Percentiles rank a stretch among this genome's conserved stretches.
These are phyloP conservation scores for Zygothrica quintamaculata DNA, from an alignment of 2,888 invertebrate genomes.

Conservation along the genomic window DNA sequence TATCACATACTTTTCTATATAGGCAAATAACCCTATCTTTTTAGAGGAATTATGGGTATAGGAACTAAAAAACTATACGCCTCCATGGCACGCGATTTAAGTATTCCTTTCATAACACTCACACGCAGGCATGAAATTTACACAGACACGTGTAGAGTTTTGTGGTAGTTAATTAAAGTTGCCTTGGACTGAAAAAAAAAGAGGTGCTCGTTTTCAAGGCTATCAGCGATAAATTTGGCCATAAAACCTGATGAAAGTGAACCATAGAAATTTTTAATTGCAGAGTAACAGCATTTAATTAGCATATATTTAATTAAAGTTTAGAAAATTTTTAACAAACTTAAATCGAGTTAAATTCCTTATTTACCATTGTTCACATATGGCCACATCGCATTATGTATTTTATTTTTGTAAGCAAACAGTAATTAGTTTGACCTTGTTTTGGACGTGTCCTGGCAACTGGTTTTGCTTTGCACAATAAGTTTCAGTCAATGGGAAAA, in stretches of 20 bases:
- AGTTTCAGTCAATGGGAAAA: neutral
- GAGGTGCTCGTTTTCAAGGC: slow-evolving; percentile 64
- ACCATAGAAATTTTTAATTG: slow-evolving; percentile 2
- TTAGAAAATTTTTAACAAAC: too few species aligned
- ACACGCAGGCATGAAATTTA: neutral
- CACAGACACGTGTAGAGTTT: slow-evolving; percentile 14
- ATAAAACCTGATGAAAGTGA: slow-evolving; percentile 35
- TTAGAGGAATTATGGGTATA: too few species aligned
- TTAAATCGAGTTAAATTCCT: too few species aligned
- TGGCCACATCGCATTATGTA: neutral
- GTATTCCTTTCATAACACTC: slow-evolving; percentile 14
- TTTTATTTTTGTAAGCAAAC: neutral
- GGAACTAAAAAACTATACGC: slow-evolving; percentile 44
- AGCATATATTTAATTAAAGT: too few species aligned
- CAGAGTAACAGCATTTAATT: too few species aligned
- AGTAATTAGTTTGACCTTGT: too few species aligned
- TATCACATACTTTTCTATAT: too few species aligned
- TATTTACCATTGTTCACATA: neutral
- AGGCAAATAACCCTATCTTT: too few species aligned
- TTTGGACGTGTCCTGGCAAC: too few species aligned
- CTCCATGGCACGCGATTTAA: slow-evolving; percentile 64
- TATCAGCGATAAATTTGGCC: slow-evolving; percentile 64
- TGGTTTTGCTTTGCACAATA: too few species aligned
- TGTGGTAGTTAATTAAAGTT: slow-evolving; percentile 72
- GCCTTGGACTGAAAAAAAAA: slow-evolving; percentile 58